phyloP scores from a whole-genome alignment of 2,797 vertebrate genomes.

The Adelosebastes latens region DNA sequence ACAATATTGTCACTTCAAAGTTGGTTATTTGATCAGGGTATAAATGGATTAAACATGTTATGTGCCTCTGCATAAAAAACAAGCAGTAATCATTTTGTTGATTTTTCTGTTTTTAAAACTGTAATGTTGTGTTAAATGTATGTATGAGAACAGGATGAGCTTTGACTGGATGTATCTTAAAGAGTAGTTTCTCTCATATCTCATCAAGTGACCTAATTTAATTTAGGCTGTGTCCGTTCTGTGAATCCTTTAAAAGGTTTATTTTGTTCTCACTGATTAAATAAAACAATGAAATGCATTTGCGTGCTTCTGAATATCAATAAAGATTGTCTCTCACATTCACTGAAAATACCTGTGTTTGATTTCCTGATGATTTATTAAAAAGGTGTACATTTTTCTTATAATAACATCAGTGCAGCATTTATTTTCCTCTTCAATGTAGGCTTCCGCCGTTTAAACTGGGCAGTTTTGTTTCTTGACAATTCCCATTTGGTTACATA shows the following conservation, averaged over 20 bases:
- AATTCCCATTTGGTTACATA: background rate
- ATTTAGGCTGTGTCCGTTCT: background rate
- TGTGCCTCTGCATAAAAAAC: constrained; percentile 57
- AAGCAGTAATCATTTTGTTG: background rate
- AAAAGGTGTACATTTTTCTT: background rate
- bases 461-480: background rate
- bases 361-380: background rate
- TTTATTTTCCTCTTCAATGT: background rate
- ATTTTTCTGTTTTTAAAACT: constrained; percentile 3
- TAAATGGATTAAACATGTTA: constrained; percentile 20
- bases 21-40: background rate
- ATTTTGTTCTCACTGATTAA: background rate
- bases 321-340: background rate
- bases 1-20: constrained; percentile 4
- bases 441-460: background rate
- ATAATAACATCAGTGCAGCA: background rate
- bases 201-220: constrained; percentile 26
- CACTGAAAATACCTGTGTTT: background rate
- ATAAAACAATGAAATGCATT: constrained; percentile 24
- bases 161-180: constrained; percentile 7
- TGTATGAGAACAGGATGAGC: background rate
- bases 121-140: background rate
- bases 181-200: constrained; percentile 3
- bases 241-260: background rate
- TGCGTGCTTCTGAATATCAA: background rate